Base-by-base conservation (phyloP, 2,888 invertebrate genomes). In the Heliconius ismenius region DNA sequence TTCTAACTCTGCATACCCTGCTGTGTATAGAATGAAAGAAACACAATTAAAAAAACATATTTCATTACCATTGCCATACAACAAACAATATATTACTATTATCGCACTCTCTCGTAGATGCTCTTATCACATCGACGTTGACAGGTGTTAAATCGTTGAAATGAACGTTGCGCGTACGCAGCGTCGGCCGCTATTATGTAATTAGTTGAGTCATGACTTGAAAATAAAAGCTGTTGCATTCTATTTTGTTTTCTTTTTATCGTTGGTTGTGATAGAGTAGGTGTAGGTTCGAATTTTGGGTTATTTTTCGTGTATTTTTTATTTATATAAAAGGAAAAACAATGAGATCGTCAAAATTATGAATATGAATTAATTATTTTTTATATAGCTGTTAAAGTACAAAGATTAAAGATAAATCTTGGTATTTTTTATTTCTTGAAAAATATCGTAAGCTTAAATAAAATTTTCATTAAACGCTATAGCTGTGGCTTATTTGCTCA, bases 121-220 rank as follows among this genome's bases (percentile, higher is more conserved):
- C 32, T n/a, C 32, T 70, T 54, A 70, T 89, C 90, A 85, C 86
- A 82, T 82, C 83, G 76, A 84, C 81, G 90, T 90, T 91, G 92
- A 92, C 92, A 91, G 91, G 91, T 92, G 92, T 92, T 91, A 90
- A 90, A 89, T 89, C 87, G 89, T 86, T 84, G 84, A 83, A 84
- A 85, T 83, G 86, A 83, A 69, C 82, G 82, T 72, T 84, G 83
- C 85, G 86, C 87, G 83, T 83, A 82, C 82, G 80, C 82, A 73
- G 75, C 75, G 80, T 81, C 70, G 83, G 83, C 82, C 74, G 83
- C 83, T 73, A 76, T 80, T 83, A 82, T 82, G 87, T 89, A 89
- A 92, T 90, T 90, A 90, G 89, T 85, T 84, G 87, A 90, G 86
- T 91, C 91, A 90, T 86, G 86, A 82, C 86, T 86, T 86, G 90